phyloP scores from a whole-genome alignment of 2,113 vertebrate species.

The Isichthys henryi region DNA sequence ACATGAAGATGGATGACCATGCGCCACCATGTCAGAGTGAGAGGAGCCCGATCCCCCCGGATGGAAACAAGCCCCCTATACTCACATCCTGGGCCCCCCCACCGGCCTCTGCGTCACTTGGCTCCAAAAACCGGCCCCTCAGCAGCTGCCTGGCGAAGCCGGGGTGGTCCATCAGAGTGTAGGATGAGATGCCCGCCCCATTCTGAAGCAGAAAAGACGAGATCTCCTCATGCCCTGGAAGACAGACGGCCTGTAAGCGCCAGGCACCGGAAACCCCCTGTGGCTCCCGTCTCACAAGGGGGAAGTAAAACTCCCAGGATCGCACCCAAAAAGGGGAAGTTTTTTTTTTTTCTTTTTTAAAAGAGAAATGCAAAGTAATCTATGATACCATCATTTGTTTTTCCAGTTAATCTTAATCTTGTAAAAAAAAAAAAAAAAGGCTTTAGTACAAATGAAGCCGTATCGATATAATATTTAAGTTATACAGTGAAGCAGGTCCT shows the following conservation, averaged over 20 bases:
- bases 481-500: neutral
- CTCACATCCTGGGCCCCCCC: slow-evolving; percentile 40
- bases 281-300: neutral
- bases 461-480: neutral
- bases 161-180: slow-evolving; percentile 82
- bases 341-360: neutral
- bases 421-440: neutral
- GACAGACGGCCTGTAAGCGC: neutral
- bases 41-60: neutral
- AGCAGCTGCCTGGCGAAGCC: slow-evolving; percentile 73
- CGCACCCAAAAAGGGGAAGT: neutral
- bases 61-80: neutral
- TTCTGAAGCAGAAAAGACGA: slow-evolving; percentile 80
- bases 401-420: neutral
- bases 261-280: neutral
- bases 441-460: neutral
- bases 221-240: slow-evolving; percentile 76
- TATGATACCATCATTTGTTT: neutral
- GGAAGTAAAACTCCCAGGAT: slow-evolving; percentile 19
- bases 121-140: slow-evolving; percentile 65
- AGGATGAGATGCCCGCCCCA: slow-evolving; percentile 85
- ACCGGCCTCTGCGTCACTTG: slow-evolving; percentile 16
- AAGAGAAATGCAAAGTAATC: neutral
- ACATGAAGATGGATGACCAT: neutral
- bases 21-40: neutral